A percentile compares a stretch with the other conserved stretches of the same genome.
These are phyloP conservation scores for Caenorhabditis tropicalis DNA, from an alignment of 1,140 invertebrate genomes.

Conservation along the genomic window DNA sequence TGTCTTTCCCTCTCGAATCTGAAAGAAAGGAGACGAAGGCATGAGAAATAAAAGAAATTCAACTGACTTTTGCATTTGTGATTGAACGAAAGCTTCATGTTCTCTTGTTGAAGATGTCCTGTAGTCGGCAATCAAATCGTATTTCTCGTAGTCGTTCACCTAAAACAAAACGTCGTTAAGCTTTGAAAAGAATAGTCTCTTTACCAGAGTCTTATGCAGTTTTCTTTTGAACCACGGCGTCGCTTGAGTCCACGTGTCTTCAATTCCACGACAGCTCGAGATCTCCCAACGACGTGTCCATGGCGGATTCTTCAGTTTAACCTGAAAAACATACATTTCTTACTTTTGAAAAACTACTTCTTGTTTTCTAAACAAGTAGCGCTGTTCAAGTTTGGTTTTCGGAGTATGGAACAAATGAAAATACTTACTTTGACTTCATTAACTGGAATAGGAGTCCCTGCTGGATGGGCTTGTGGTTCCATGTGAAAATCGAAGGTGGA, in stretches of 20 bases:
- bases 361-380: too few species aligned
- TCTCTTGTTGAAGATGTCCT: conserved; percentile 62
- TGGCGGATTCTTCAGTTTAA: conserved; percentile 69
- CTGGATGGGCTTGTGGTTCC: conserved; percentile 81
- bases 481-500: conserved; percentile 92
- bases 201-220: conserved; percentile 60
- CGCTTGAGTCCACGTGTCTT: conserved; percentile 65
- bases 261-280: conserved; percentile 63
- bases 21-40: background rate
- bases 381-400: too few species aligned
- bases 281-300: conserved; percentile 69
- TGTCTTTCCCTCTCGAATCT: conserved; percentile 63
- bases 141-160: conserved; percentile 64
- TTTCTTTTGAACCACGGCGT: conserved; percentile 70
- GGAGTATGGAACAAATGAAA: conserved; percentile 37
- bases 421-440: conserved; percentile 82
- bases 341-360: too few species aligned
- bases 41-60: background rate
- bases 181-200: too few species aligned
- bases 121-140: conserved; percentile 67
- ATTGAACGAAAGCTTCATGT: conserved; percentile 60
- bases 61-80: conserved; percentile 58
- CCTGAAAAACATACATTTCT: conserved; percentile 61
- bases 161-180: too few species aligned
- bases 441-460: conserved; percentile 83